phyloP scores from a whole-genome alignment of 1,140 invertebrate genomes.

The Tyrophagus putrescentiae region DNA sequence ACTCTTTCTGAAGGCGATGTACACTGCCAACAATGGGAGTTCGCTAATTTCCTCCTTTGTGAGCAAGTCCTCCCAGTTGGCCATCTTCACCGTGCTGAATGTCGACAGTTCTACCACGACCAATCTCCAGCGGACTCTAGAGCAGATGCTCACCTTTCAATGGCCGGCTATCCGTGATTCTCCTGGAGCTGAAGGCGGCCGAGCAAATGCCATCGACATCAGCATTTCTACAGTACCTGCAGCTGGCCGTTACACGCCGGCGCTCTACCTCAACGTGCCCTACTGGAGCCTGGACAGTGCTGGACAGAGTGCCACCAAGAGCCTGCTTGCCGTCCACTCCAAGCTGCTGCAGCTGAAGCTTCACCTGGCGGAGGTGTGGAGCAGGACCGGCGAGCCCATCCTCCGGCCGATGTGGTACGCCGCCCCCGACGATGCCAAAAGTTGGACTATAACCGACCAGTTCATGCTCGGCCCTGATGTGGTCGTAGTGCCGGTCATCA shows the following conservation, averaged over 20 bases:
- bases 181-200: too few relatives aligned
- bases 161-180: too few relatives aligned
- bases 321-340: background rate
- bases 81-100: too few relatives aligned
- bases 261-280: background rate
- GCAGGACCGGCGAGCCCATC: conserved; percentile 28
- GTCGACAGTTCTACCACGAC: too few relatives aligned
- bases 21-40: too few relatives aligned
- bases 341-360: background rate
- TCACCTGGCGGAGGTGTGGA: background rate
- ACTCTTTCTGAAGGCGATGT: background rate
- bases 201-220: too few relatives aligned
- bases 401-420: conserved; percentile 38
- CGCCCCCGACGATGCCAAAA: conserved; percentile 30
- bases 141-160: too few relatives aligned
- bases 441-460: conserved; percentile 36
- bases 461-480: conserved; percentile 64
- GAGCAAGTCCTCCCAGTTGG: too few relatives aligned
- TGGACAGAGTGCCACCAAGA: background rate
- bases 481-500: conserved; percentile 66
- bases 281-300: background rate
- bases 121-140: too few relatives aligned
- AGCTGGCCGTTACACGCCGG: background rate
- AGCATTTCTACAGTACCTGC: background rate
- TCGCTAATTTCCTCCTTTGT: too few relatives aligned